Conservation (phyloP, 2,797 vertebrate genomes). For the Sciurus carolinensis region DNA sequence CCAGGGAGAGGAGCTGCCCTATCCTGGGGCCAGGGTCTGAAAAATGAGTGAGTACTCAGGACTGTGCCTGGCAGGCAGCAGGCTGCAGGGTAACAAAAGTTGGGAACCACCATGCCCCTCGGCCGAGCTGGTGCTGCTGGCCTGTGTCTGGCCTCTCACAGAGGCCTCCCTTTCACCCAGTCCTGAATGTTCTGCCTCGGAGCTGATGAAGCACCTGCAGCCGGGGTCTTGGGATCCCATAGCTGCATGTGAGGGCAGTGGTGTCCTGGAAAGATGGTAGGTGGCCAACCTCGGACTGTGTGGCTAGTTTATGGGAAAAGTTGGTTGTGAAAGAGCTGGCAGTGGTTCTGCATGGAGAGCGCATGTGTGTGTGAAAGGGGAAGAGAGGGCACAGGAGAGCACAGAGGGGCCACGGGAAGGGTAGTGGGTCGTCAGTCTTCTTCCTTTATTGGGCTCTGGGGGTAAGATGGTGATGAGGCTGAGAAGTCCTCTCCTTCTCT, state of each 20-base stretch:
- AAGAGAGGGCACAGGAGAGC: neutral
- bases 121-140: neutral
- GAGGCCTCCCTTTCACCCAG: too few relatives aligned
- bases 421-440: neutral
- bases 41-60: too few relatives aligned
- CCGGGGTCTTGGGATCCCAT: neutral
- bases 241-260: neutral
- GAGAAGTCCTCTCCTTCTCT: neutral
- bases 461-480: neutral
- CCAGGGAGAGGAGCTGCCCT: neutral
- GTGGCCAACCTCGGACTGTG: neutral
- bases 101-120: accelerated
- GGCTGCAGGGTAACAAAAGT: neutral
- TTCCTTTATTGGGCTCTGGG: neutral
- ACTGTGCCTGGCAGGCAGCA: neutral
- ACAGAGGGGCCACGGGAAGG: neutral
- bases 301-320: slow-evolving; percentile 34
- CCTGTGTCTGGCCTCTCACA: accelerated
- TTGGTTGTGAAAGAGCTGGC: slow-evolving; percentile 80
- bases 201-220: neutral
- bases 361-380: slow-evolving; percentile 79
- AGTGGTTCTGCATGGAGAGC: neutral
- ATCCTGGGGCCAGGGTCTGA: neutral
- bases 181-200: neutral
- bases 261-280: neutral